phyloP scores from a whole-genome alignment of 2,113 vertebrate species.

The Typhlomys cinereus region DNA sequence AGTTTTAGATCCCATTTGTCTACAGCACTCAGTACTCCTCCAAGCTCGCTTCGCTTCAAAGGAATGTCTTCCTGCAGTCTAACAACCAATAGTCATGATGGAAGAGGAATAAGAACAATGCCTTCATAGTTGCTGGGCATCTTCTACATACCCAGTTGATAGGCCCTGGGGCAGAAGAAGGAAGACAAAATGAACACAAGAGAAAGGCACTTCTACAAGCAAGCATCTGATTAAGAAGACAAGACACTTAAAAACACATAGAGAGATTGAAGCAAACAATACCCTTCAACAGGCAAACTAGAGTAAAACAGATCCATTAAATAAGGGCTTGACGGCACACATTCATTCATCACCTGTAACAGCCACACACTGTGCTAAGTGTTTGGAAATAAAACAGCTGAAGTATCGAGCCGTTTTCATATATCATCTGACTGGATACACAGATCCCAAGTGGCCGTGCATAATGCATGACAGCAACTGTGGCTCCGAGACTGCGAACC shows the following conservation, averaged over 20 bases:
- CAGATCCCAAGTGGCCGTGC: neutral
- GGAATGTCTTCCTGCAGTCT: neutral
- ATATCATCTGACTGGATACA: neutral
- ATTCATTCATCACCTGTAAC: neutral
- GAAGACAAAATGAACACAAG: neutral
- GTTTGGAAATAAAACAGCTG: neutral
- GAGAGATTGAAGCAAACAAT: conserved; percentile 17
- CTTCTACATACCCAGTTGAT: neutral
- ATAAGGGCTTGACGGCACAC: neutral
- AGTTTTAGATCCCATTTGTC: neutral
- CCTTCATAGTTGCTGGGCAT: conserved; percentile 9
- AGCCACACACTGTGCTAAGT: neutral
- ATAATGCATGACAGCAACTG: neutral
- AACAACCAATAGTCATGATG: conserved; percentile 13
- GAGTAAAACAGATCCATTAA: neutral
- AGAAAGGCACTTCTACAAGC: neutral
- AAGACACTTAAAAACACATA: neutral
- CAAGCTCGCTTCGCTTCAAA: neutral
- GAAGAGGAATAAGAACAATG: neutral
- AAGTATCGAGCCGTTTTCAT: neutral
- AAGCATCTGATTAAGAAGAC: neutral
- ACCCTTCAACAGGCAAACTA: neutral
- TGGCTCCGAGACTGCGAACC: neutral
- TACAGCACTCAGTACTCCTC: neutral
- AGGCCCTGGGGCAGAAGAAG: neutral